Evolutionary conservation across 2,113 vertebrate species (phyloP).

Genomic region (Dolichotis patagonum): DNA sequence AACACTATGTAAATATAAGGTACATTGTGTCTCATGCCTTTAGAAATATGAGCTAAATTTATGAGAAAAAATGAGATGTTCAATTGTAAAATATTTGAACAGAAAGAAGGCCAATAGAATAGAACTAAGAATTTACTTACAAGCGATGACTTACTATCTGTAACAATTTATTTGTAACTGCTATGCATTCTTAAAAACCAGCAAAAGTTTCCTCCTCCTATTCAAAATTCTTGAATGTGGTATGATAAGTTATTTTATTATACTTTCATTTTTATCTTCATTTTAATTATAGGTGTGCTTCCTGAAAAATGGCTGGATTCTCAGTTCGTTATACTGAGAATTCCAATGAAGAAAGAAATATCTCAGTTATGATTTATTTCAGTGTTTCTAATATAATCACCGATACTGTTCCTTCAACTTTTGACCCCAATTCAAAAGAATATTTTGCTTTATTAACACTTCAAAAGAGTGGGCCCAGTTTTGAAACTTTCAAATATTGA

Average conservation of each 20-base stretch:
- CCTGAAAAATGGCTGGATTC: too few relatives aligned
- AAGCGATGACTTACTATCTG: conserved; percentile 4
- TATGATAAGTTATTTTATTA: background rate
- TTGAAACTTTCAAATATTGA: conserved; percentile 15
- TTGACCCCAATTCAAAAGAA: conserved; percentile 38
- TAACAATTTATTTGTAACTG: conserved; percentile 49
- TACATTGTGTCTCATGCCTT: background rate
- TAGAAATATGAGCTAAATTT: conserved; percentile 25
- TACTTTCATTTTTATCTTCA: conserved; percentile 23
- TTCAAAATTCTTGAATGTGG: conserved; percentile 42
- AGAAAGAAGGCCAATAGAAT: background rate
- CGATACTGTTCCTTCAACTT: conserved; percentile 14
- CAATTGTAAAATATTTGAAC: background rate
- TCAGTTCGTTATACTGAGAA: conserved; percentile 13
- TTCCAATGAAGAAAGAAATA: background rate
- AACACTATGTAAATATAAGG: background rate
- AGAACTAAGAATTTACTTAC: conserved; percentile 20
- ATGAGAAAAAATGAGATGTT: conserved; percentile 7
- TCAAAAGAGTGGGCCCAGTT: background rate
- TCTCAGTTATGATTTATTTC: background rate
- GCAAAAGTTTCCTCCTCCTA: background rate
- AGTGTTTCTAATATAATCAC: background rate
- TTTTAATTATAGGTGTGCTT: background rate
- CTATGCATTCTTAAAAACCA: background rate
- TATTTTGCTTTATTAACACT: conserved; percentile 3